A percentile compares a stretch with the other conserved stretches of the same genome.
Conservation (phyloP, 2,797 vertebrate species). For the Molossus alvarezi region DNA sequence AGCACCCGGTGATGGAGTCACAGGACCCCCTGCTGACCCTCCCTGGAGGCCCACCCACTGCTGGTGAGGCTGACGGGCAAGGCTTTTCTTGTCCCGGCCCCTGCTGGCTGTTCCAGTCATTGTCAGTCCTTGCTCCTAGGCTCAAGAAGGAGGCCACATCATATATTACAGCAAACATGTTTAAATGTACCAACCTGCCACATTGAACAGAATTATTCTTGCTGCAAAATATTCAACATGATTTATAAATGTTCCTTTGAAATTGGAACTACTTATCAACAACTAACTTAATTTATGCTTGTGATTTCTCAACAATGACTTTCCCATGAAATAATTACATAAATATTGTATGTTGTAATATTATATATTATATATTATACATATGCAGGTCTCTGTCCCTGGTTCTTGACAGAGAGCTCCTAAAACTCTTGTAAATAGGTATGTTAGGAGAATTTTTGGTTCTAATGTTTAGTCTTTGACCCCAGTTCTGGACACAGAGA, state of each 20-base stretch:
- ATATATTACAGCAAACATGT: neutral
- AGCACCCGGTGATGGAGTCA: neutral
- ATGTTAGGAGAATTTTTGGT: neutral
- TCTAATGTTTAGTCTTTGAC: conserved; percentile 17
- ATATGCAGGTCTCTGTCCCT: neutral
- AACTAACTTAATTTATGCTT: conserved; percentile 52
- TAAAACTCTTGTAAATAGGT: neutral
- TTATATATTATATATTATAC: neutral
- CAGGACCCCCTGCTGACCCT: neutral
- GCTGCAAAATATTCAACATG: conserved; percentile 22
- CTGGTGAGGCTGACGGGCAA: neutral
- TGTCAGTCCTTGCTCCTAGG: neutral
- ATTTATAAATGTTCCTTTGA: conserved; percentile 66
- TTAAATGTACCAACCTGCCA: neutral
- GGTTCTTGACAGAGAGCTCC: neutral
- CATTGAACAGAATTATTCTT: conserved; percentile 41
- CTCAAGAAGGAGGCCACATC: neutral
- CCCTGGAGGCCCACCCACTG: neutral
- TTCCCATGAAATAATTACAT: neutral
- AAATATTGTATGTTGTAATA: neutral
- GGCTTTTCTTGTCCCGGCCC: neutral
- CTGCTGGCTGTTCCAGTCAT: neutral
- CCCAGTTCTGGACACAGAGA: neutral
- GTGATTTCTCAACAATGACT: conserved; percentile 25
- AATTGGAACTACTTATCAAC: conserved; percentile 68